Percentiles rank a stretch among this genome's conserved stretches.
phyloP scores from a whole-genome alignment of 1,140 invertebrate species.

The Periplaneta americana region DNA sequence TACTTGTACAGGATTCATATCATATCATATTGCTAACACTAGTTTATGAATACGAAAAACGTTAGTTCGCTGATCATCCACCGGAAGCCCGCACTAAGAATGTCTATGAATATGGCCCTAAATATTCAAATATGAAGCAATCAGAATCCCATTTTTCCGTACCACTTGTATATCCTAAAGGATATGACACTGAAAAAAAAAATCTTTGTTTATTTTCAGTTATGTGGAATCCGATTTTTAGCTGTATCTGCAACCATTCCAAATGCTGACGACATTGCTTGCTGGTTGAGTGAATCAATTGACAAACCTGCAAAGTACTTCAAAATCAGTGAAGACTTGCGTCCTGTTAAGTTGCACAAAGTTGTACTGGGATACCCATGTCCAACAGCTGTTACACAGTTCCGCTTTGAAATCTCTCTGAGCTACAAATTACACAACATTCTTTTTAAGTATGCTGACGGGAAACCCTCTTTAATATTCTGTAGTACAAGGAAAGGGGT shows the following conservation, averaged over 20 bases:
- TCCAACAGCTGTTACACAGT: slow-evolving; percentile 44
- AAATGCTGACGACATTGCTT: slow-evolving; percentile 69
- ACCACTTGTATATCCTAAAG: too few relatives aligned
- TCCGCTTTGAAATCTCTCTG: slow-evolving; percentile 70
- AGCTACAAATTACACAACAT: slow-evolving; percentile 66
- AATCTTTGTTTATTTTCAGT: not conserved
- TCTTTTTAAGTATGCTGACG: slow-evolving; percentile 61
- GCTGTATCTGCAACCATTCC: slow-evolving; percentile 75
- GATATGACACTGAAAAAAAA: not conserved
- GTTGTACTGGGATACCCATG: slow-evolving; percentile 65
- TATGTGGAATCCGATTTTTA: slow-evolving; percentile 47
- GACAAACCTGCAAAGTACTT: not conserved
- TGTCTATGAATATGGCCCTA: too few relatives aligned
- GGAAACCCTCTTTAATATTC: slow-evolving; percentile 72
- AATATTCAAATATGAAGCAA: too few relatives aligned
- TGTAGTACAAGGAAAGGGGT: slow-evolving; percentile 72
- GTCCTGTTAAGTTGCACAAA: slow-evolving; percentile 66
- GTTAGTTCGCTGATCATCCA: too few relatives aligned
- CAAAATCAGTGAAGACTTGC: slow-evolving; percentile 49
- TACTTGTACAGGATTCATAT: too few relatives aligned
- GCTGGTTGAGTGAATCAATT: slow-evolving; percentile 55
- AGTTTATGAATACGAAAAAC: too few relatives aligned
- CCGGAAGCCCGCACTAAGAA: too few relatives aligned
- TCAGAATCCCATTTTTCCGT: too few relatives aligned
- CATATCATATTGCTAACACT: too few relatives aligned